phyloP scores from a whole-genome alignment of 2,113 vertebrate species.

The Epinephelus fuscoguttatus region DNA sequence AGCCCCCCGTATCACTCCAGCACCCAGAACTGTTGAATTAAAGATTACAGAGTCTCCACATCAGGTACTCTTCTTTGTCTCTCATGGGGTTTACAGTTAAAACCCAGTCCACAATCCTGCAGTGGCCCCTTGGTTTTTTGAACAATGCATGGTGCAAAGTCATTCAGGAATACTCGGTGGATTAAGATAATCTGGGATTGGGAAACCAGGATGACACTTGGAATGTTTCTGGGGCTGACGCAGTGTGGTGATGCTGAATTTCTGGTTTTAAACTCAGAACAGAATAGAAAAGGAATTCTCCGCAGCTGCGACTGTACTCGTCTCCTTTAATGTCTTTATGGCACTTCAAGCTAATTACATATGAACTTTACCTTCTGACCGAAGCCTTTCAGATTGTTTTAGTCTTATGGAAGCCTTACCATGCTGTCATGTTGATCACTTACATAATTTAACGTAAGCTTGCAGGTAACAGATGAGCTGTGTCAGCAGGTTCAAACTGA shows the following conservation, averaged over 20 bases:
- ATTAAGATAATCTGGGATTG: constrained; percentile 15
- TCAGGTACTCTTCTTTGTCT: constrained; percentile 52
- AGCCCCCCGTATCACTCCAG: neutral
- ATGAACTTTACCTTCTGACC: constrained; percentile 14
- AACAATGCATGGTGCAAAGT: constrained; percentile 22
- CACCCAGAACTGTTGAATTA: constrained; percentile 6
- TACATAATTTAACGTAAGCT: constrained; percentile 6
- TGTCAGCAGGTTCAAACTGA: neutral
- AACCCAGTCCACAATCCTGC: constrained; percentile 28
- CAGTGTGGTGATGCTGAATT: constrained; percentile 57
- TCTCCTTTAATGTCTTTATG: constrained; percentile 38
- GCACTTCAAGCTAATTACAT: constrained; percentile 44
- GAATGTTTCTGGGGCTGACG: constrained; percentile 55
- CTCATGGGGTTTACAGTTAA: constrained; percentile 20
- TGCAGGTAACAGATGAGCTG: constrained; percentile 16
- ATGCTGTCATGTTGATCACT: constrained; percentile 11
- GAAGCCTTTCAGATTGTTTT: constrained; percentile 34
- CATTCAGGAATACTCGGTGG: constrained; percentile 35
- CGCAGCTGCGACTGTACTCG: constrained; percentile 35
- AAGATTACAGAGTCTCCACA: constrained; percentile 35
- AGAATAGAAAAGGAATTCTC: constrained; percentile 33
- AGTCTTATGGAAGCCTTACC: constrained; percentile 36
- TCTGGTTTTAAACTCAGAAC: constrained; percentile 23
- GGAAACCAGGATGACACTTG: constrained; percentile 41
- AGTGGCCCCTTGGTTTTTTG: constrained; percentile 37